These are phyloP conservation scores for Synergus itoensis DNA, from an alignment of 2,888 invertebrate genomes.

Conservation along the genomic window DNA sequence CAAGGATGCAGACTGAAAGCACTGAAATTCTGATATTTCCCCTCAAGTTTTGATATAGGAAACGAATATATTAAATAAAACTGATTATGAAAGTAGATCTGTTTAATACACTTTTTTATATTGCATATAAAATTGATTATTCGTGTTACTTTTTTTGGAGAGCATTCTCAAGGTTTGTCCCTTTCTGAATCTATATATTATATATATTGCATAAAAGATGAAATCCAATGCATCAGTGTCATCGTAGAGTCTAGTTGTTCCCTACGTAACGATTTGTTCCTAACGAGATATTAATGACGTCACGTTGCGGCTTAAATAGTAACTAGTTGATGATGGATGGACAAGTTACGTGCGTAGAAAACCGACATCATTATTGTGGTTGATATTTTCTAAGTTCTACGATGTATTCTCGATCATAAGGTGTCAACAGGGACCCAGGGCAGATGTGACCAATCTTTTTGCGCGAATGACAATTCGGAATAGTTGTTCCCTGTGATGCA, in stretches of 20 bases:
- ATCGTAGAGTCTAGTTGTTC: conserved; percentile 66
- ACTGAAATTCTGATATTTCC: no score
- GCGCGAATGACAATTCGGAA: not conserved
- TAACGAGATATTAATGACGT: conserved; percentile 77
- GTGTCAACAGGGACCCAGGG: conserved; percentile 43
- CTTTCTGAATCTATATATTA: not conserved
- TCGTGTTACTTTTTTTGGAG: not conserved
- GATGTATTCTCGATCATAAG: conserved; percentile 64
- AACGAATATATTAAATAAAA: not conserved
- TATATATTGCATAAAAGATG: conserved; percentile 46
- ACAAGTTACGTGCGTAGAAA: conserved; percentile 59
- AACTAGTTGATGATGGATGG: conserved; percentile 77
- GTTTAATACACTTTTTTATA: not conserved
- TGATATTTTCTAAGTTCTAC: conserved; percentile 65
- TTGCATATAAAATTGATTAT: not conserved
- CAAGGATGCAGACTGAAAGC: no score
- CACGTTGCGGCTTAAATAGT: conserved; percentile 77
- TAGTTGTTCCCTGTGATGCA: not conserved
- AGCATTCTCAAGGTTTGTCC: not conserved
- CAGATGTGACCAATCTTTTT: conserved; percentile 37
- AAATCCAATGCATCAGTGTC: conserved; percentile 75
- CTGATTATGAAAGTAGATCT: not conserved
- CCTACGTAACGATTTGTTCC: conserved; percentile 66
- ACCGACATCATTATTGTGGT: conserved; percentile 62
- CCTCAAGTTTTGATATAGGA: no score